Percentiles rank a stretch among this genome's conserved stretches.
Evolutionary conservation across 2,797 vertebrate genomes (phyloP).

Genomic region (Tragelaphus eurycerus): DNA sequence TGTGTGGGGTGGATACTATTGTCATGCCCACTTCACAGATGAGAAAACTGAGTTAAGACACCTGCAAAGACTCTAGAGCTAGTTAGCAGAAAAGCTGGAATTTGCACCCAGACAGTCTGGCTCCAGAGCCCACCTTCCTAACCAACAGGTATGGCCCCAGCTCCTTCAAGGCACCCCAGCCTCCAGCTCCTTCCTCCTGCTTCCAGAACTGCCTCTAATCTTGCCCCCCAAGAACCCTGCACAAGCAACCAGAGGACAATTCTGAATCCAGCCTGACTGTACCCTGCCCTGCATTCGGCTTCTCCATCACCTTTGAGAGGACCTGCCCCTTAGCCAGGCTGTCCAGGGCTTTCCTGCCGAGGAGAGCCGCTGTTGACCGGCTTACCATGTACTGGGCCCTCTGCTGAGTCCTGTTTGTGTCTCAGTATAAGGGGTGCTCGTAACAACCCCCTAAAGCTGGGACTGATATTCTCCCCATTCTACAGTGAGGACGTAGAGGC

Average conservation of each 20-base stretch:
- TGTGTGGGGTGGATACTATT: fast-evolving
- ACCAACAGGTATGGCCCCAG: not conserved
- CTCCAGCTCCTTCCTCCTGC: not conserved
- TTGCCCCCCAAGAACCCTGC: not conserved
- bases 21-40: not conserved
- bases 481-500: not conserved
- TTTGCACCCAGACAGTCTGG: not conserved
- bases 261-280: not conserved
- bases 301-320: not conserved
- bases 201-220: not conserved
- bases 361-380: not conserved
- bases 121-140: not conserved
- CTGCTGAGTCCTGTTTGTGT: too few relatives aligned
- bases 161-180: not conserved
- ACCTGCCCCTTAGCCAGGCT: not conserved
- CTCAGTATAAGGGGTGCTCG: not conserved
- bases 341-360: not conserved
- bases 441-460: not conserved
- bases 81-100: not conserved
- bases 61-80: not conserved
- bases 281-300: not conserved
- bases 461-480: not conserved
- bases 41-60: not conserved
- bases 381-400: fast-evolving
- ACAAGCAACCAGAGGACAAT: not conserved